phyloP scores from a whole-genome alignment of 2,888 invertebrate species.

The Craniophora ligustri region DNA sequence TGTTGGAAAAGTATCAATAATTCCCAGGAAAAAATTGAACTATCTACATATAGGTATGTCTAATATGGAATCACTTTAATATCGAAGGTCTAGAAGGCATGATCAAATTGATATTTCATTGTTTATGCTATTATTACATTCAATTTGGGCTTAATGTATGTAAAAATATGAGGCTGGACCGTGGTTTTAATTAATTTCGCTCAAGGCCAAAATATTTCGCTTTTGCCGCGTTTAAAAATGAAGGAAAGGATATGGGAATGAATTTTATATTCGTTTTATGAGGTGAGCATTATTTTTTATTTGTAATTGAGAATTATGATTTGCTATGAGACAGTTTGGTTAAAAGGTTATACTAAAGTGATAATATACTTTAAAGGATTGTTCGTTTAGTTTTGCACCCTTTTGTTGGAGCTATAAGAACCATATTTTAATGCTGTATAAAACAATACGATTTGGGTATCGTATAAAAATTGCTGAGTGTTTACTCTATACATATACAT shows the following conservation, averaged over 20 bases:
- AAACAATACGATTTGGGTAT: no score
- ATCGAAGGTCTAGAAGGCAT: background rate
- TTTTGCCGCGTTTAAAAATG: conserved; percentile 24
- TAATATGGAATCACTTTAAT: no score
- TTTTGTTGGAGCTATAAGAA: no score
- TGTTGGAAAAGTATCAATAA: no score
- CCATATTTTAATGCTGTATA: no score
- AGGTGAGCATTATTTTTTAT: conserved; percentile 16
- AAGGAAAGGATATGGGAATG: conserved; percentile 15
- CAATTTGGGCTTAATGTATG: conserved; percentile 3
- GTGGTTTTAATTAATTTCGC: conserved; percentile 36
- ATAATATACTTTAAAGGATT: background rate
- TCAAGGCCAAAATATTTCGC: conserved; percentile 5
- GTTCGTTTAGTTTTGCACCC: conserved; percentile 12
- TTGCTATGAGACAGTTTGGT: conserved; percentile 8
- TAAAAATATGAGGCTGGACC: conserved; percentile 6
- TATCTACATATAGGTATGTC: no score
- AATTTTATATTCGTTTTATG: conserved; percentile 34
- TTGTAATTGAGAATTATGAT: conserved; percentile 18
- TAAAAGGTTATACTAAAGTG: background rate
- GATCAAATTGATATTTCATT: conserved; percentile 14
- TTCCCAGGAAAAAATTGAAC: no score
- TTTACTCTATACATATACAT: no score
- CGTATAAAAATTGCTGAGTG: no score
- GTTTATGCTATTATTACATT: conserved; percentile 5